A percentile compares a stretch with the other conserved stretches of the same genome.
Evolutionary conservation across 2,888 invertebrate species (phyloP).

Genomic region (Tinea semifulvella): DNA sequence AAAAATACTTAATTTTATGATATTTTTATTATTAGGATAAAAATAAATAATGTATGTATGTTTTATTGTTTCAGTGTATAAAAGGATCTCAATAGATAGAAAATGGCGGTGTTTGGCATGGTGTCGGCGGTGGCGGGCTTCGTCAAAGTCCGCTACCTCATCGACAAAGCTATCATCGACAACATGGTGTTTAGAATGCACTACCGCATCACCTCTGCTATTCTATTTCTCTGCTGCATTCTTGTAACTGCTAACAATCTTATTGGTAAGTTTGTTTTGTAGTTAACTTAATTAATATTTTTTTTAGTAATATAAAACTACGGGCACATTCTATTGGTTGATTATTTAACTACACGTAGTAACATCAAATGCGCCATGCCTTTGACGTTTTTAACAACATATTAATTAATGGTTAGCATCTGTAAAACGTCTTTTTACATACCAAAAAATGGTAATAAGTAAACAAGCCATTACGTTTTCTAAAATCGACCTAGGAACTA

Average conservation of each 20-base stretch:
- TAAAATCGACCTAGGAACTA: no score
- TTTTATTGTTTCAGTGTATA: constrained; percentile 6
- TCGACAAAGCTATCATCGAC: constrained; percentile 89
- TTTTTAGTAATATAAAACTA: no score
- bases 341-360: no score
- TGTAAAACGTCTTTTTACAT: no score
- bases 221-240: constrained; percentile 86
- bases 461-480: no score
- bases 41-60: not conserved
- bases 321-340: no score
- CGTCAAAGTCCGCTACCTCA: constrained; percentile 87
- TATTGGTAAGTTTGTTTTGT: constrained; percentile 80
- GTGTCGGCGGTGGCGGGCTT: constrained; percentile 90
- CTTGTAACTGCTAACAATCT: constrained; percentile 90
- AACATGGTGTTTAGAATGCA: constrained; percentile 91
- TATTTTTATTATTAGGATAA: not conserved
- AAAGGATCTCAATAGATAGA: constrained; percentile 19
- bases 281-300: no score
- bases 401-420: no score
- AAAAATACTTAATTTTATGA: not conserved
- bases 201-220: constrained; percentile 87
- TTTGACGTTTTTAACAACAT: no score
- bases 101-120: constrained; percentile 85
- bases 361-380: no score
- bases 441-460: no score